phyloP scores from a whole-genome alignment of 2,888 invertebrate species.

The Macaria notata region DNA sequence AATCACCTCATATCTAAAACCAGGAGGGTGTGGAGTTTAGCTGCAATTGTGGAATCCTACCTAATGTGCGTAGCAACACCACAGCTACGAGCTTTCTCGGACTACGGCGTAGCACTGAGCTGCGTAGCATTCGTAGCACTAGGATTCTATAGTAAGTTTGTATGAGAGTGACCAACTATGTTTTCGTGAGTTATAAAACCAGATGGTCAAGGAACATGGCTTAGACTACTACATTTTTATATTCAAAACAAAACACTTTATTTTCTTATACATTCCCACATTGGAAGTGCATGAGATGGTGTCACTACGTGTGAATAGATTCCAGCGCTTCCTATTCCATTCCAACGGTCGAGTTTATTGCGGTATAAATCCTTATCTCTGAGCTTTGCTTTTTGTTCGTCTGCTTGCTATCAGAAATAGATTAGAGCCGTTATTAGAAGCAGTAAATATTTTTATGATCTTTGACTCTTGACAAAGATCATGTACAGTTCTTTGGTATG shows the following conservation, averaged over 20 bases:
- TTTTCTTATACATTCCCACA: constrained; percentile 11
- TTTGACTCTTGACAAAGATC: constrained; percentile 23
- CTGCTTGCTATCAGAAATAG: constrained; percentile 32
- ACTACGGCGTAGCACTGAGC: too few relatives aligned
- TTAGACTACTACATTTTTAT: too few relatives aligned
- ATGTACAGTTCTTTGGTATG: background rate
- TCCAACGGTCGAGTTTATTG: constrained; percentile 59
- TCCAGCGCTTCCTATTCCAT: constrained; percentile 51
- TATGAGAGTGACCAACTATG: too few relatives aligned
- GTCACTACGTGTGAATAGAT: constrained; percentile 52
- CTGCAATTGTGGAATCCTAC: constrained; percentile 34
- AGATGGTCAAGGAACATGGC: too few relatives aligned
- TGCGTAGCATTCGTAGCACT: too few relatives aligned
- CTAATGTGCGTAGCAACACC: constrained; percentile 15
- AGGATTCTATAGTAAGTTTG: too few relatives aligned
- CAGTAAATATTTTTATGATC: constrained; percentile 30
- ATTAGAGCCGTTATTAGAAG: constrained; percentile 34
- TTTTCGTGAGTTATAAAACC: too few relatives aligned
- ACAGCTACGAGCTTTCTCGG: background rate
- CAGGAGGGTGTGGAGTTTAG: constrained; percentile 35
- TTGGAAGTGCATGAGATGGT: constrained; percentile 40
- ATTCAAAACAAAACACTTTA: too few relatives aligned
- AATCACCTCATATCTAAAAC: constrained; percentile 32
- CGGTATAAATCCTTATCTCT: constrained; percentile 61
- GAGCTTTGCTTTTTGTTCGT: constrained; percentile 35